phyloP scores from a whole-genome alignment of 2,113 vertebrate genomes.

The Psittacula cyanocephala region DNA sequence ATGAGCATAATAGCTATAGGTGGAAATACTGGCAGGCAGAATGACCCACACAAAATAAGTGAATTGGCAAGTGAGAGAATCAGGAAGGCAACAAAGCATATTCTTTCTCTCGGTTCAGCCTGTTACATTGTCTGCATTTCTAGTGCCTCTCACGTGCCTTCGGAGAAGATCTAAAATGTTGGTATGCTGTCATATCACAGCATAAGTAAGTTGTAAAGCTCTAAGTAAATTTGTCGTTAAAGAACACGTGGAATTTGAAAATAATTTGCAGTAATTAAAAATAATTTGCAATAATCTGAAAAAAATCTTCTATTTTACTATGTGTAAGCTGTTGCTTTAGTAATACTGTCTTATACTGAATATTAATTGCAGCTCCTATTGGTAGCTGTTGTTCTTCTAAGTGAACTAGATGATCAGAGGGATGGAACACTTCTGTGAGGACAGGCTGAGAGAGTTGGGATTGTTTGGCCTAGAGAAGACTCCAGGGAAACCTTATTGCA shows the following conservation, averaged over 20 bases:
- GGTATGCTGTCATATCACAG: background rate
- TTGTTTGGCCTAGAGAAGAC: background rate
- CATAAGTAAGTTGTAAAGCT: background rate
- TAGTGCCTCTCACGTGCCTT: background rate
- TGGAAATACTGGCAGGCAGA: background rate
- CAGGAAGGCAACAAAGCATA: background rate
- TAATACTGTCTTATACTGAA: background rate
- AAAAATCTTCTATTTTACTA: background rate
- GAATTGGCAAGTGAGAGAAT: background rate
- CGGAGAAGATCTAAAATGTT: background rate
- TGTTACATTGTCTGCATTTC: background rate
- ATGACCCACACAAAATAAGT: background rate
- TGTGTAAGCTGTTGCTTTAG: background rate
- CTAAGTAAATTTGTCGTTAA: background rate
- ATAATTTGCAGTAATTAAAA: background rate
- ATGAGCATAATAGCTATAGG: background rate
- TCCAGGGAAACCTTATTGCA: background rate
- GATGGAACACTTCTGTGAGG: background rate
- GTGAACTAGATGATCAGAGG: background rate
- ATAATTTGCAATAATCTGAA: background rate
- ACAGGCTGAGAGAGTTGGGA: background rate
- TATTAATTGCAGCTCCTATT: background rate
- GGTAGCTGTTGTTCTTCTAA: background rate
- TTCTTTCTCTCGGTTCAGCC: background rate
- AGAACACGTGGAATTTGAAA: background rate